Percentiles rank a stretch among this genome's conserved stretches.
phyloP scores from a whole-genome alignment of 1,140 invertebrate species.

The Cydia fagiglandana region DNA sequence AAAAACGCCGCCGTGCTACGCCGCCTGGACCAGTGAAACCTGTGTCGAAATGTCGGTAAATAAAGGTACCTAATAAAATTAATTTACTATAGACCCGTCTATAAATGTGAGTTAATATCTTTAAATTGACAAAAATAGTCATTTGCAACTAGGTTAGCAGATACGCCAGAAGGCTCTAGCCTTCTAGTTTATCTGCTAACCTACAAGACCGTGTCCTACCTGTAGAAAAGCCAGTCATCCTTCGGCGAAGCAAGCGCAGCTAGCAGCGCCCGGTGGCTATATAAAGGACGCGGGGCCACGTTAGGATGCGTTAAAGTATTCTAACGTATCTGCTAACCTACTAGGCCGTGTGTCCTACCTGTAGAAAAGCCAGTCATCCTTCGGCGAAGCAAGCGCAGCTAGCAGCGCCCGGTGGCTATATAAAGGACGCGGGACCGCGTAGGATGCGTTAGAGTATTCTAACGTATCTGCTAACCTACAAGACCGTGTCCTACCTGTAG shows the following conservation, averaged over 20 bases:
- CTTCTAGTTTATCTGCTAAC: too few relatives aligned
- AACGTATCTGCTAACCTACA: slow-evolving; percentile 37
- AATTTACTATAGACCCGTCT: too few relatives aligned
- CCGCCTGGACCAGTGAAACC: too few relatives aligned
- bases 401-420: slow-evolving; percentile 52
- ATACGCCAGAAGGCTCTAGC: too few relatives aligned
- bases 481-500: slow-evolving; percentile 39
- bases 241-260: slow-evolving; percentile 50
- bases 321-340: slow-evolving; percentile 37
- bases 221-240: too few relatives aligned
- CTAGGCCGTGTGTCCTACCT: slow-evolving; percentile 28
- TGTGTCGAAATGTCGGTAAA: too few relatives aligned
- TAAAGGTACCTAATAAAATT: too few relatives aligned
- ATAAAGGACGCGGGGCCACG: slow-evolving; percentile 49
- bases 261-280: slow-evolving; percentile 53
- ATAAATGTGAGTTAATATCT: too few relatives aligned
- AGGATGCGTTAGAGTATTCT: slow-evolving; percentile 42
- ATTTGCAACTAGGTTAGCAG: too few relatives aligned
- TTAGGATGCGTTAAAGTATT: slow-evolving; percentile 31
- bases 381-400: slow-evolving; percentile 50
- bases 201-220: too few relatives aligned
- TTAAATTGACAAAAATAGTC: too few relatives aligned
- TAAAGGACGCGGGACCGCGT: slow-evolving; percentile 50
- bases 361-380: slow-evolving; percentile 61
- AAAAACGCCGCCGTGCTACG: too few relatives aligned